These are phyloP conservation scores for Oxygymnocypris stewartii DNA, from an alignment of 2,113 vertebrate species.

Conservation along the genomic window DNA sequence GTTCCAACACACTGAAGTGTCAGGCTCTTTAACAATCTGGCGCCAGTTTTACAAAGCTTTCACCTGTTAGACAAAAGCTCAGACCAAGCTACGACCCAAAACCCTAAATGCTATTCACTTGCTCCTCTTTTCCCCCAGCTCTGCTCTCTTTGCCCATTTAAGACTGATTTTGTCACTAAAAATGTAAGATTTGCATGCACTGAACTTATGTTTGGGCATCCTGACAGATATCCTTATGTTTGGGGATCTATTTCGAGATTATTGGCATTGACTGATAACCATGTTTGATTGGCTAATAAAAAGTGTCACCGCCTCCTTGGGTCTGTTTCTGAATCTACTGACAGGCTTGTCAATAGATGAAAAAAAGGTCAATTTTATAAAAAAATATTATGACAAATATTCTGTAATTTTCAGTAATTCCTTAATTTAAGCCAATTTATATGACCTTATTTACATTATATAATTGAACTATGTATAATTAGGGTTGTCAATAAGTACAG, in stretches of 20 bases:
- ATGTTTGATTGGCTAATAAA: neutral
- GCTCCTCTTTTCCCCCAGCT: conserved; percentile 37
- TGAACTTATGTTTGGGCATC: neutral
- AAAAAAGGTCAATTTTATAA: neutral
- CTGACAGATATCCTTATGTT: too few species aligned
- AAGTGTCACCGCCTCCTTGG: neutral
- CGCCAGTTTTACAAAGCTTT: conserved; percentile 82
- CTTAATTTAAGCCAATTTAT: neutral
- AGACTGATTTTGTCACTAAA: conserved; percentile 25
- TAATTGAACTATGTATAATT: neutral
- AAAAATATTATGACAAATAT: neutral
- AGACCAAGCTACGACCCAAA: conserved; percentile 80
- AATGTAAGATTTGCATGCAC: conserved; percentile 29
- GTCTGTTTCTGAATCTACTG: neutral
- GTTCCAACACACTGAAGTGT: conserved; percentile 76
- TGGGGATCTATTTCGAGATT: neutral
- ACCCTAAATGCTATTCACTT: conserved; percentile 70
- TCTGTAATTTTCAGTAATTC: too few species aligned
- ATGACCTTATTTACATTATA: neutral
- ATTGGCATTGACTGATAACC: neutral
- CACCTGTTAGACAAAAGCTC: conserved; percentile 79
- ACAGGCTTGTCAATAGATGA: neutral
- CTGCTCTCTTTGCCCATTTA: conserved; percentile 41
- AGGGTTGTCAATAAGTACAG: too few species aligned
- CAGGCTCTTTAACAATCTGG: conserved; percentile 80